phyloP scores from a whole-genome alignment of 2,888 invertebrate genomes.

The Eupithecia vulgata region DNA sequence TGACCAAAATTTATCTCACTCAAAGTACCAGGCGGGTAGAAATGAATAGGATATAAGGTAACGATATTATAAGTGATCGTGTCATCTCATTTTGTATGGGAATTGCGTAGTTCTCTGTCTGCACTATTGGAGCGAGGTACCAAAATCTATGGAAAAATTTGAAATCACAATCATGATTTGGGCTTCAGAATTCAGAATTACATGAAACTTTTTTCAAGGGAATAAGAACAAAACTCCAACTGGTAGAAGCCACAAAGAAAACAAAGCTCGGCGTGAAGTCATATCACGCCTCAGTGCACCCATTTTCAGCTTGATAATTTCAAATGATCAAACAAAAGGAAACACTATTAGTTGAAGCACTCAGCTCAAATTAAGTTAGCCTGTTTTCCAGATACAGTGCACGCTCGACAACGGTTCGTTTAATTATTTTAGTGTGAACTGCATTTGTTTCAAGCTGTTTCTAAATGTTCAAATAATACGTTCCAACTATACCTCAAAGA shows the following conservation, averaged over 20 bases:
- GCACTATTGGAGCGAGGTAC: too few relatives aligned
- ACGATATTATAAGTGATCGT: too few relatives aligned
- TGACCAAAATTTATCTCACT: too few relatives aligned
- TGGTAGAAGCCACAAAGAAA: background rate
- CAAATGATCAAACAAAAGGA: constrained; percentile 28
- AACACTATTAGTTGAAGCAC: constrained; percentile 25
- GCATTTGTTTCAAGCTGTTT: constrained; percentile 17
- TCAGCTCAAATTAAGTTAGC: constrained; percentile 28
- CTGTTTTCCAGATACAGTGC: constrained; percentile 18
- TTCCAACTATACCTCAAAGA: too few relatives aligned
- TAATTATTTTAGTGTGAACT: constrained; percentile 26
- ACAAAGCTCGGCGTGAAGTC: constrained; percentile 7
- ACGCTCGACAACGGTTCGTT: constrained; percentile 24
- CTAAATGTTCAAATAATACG: constrained; percentile 2
- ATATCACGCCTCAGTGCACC: constrained; percentile 13
- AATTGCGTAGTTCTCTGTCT: too few relatives aligned
- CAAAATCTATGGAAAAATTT: too few relatives aligned
- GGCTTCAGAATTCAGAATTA: background rate
- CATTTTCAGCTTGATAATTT: constrained; percentile 25
- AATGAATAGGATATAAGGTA: too few relatives aligned
- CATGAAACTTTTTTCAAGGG: background rate
- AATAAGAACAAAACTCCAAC: background rate
- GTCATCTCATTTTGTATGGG: too few relatives aligned
- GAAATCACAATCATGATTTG: too few relatives aligned
- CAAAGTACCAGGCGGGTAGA: too few relatives aligned